Base-by-base conservation (phyloP, 2,888 invertebrate genomes). In the Myopa tessellatipennis region DNA sequence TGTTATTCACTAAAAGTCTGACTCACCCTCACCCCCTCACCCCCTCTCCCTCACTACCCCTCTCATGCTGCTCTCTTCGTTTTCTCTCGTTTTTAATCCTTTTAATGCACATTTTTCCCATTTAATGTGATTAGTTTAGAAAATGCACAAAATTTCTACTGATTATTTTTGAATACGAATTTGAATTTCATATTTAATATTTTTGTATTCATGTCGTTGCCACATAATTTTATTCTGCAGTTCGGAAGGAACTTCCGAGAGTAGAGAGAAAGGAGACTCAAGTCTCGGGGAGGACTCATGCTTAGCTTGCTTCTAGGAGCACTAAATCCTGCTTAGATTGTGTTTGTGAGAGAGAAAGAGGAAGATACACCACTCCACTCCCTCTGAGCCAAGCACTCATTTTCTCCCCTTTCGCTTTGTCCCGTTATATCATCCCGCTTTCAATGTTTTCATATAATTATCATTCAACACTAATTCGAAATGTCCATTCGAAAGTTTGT, bases 401-500 rank as follows among this genome's bases (percentile, higher is more conserved):
- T 60, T 36, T 14, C 65, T 10, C n/a, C 45, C n/a, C 70, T 36
- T 34, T 65, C 38, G 45, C 77, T 36, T 63, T 26, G 18, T 52
- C 14, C 55, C 34, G 8, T 52, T 40, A 40, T 34, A 65, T 26
- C 40, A 58, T 70, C 26, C 45, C 1, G 45, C 45, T 45, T 71
- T 71, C 67, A 73, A 79, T 76, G 71, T 78, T 78, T 79, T 58
- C 69, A 79, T 80, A 80, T 81, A 81, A 81, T 81, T 81, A 80
- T 80, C 80, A 81, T 81, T 81, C 81, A 81, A 79, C 81, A 80
- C 80, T 80, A 81, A 80, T 81, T 79, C 81, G 80, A 77, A 81
- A 80, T 79, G 80, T 80, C 81, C 80, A 81, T 80, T 78, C 78
- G 45, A 80, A 81, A 81, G 80, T 81, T 81, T 79, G 14, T 65